Evolutionary conservation across 2,888 invertebrate genomes (phyloP), one percentile per base, ranked within the genome.

Genomic region (Napeogenes inachia): DNA sequence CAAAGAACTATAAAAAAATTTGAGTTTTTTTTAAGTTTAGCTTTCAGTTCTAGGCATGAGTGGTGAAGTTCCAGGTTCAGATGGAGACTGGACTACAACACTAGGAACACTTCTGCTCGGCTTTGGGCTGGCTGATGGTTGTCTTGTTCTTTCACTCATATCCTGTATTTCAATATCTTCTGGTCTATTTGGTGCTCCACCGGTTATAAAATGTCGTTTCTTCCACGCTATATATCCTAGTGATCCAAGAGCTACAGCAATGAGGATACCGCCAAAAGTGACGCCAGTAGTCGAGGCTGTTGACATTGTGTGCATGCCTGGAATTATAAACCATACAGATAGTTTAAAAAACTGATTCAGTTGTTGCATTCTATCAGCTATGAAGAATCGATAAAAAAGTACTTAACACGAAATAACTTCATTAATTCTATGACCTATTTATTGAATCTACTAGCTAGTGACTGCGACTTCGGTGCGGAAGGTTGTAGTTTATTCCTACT

Each of bases 261-360:
- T 75, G 2, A 77, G 73, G 6, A 88, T 75, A 0, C 73, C 77
- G 4, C 85, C 89, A 32, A 88, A 76, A 2, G 81, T 80, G 56
- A 89, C 80, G 5, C 85, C 86, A 0, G 84, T 82, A 0, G 80
- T 80, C 13, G 89, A 86, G n/a, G 87, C 87, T 71, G 81, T 83
- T 30, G 89, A 85, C 81, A 89, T 82, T 66, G 81, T 77, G 74
- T 85, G 84, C 57, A 84, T 66, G 54, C 87, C 89, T 89, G 77
- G 58, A 71, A 69, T 60, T 45, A 38, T 35, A 3, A 35, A 35
- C 21, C 21, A 8, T 4, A 35, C 6, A 35, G 8, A 38, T 38
- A 4, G 38, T 38, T 38, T 38, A 6, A 38, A 38, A 38, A 3
- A 21, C 21, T 38, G 38, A 38, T 38, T 38, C 38, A 38, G 38